These are phyloP conservation scores for Spermophilus dauricus DNA, from an alignment of 2,113 vertebrate species.

Conservation along the genomic window DNA sequence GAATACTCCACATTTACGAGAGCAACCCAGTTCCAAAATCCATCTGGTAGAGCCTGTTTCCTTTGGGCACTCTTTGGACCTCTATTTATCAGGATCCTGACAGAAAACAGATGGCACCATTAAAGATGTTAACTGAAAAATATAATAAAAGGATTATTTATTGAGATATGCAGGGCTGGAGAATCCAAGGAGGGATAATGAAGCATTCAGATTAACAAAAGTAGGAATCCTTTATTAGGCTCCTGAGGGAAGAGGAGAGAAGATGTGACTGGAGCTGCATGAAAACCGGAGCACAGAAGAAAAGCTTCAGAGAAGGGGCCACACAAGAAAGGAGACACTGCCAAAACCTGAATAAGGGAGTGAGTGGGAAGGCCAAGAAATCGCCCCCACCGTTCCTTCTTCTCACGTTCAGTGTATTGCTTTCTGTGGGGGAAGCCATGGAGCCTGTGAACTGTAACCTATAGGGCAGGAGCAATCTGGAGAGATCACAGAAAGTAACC, in stretches of 20 bases:
- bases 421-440: neutral
- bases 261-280: neutral
- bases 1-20: neutral
- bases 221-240: neutral
- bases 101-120: neutral
- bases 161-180: neutral
- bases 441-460: neutral
- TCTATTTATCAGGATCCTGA: neutral
- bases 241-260: neutral
- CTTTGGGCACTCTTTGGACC: neutral
- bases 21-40: neutral
- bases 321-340: neutral
- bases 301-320: neutral
- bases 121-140: conserved; percentile 24
- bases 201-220: neutral
- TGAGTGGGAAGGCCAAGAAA: neutral
- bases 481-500: neutral
- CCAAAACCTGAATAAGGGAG: neutral
- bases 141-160: neutral
- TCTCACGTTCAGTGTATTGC: neutral
- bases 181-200: neutral
- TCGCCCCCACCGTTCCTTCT: too few species aligned
- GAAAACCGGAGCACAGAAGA: neutral
- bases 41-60: neutral
- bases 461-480: neutral